Conservation (phyloP, 2,113 vertebrate species). For the Rostratula benghalensis region DNA sequence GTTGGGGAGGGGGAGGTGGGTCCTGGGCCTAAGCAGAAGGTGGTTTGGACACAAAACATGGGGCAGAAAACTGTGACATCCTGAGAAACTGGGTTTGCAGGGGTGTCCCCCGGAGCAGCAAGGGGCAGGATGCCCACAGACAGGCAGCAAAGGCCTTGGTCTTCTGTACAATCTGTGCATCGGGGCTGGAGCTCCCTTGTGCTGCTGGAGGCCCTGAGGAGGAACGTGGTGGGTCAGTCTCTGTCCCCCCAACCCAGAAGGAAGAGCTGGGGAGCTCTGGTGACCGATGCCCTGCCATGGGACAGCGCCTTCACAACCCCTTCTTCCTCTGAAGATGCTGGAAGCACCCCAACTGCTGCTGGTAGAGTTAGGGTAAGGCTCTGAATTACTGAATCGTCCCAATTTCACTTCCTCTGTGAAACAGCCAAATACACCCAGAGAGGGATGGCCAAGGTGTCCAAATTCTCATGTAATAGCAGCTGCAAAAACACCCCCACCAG, state of each 20-base stretch:
- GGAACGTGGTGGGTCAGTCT: background rate
- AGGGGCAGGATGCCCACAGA: background rate
- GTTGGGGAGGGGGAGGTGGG: background rate
- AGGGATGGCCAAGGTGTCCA: background rate
- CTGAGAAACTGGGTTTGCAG: background rate
- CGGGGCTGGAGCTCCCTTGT: background rate
- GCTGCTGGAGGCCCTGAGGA: background rate
- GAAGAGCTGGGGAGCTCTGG: accelerated
- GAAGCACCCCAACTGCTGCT: background rate
- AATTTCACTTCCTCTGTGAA: background rate
- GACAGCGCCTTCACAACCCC: background rate
- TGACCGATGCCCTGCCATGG: accelerated
- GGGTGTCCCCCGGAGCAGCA: background rate
- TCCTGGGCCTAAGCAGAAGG: background rate
- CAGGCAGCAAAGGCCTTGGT: too few relatives aligned
- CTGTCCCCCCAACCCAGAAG: accelerated
- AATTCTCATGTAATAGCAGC: background rate
- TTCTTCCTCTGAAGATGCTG: background rate
- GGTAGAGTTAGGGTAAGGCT: background rate
- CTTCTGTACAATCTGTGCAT: accelerated
- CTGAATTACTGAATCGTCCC: background rate
- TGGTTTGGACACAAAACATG: accelerated
- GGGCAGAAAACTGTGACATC: accelerated
- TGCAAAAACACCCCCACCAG: background rate
- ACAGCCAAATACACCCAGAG: background rate